Conservation (phyloP, 2,797 vertebrate species). For the Sebastes diaconus region DNA sequence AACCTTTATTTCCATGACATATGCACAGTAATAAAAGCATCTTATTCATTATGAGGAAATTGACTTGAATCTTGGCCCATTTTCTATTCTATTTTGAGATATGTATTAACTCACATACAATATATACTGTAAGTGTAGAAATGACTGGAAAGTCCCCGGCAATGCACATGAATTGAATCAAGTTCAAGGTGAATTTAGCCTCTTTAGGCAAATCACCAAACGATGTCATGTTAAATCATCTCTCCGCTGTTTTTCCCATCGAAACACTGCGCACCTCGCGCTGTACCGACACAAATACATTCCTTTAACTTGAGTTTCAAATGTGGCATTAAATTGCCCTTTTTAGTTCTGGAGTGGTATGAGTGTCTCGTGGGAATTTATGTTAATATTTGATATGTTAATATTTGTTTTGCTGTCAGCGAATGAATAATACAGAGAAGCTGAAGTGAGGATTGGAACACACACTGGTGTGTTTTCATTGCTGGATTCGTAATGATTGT, state of each 20-base stretch:
- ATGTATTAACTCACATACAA: not conserved
- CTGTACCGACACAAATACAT: constrained; percentile 11
- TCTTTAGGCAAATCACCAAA: not conserved
- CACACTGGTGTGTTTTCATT: constrained; percentile 35
- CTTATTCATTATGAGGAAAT: not conserved
- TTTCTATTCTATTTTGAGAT: not conserved
- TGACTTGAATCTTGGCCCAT: not conserved
- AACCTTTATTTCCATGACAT: not conserved
- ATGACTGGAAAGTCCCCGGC: not conserved
- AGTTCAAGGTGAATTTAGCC: not conserved
- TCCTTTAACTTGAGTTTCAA: constrained; percentile 50
- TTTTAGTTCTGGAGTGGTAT: constrained; percentile 61
- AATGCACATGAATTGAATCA: not conserved
- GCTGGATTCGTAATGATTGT: constrained; percentile 57
- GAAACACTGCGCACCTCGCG: not conserved
- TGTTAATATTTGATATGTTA: constrained; percentile 78
- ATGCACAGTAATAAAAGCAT: not conserved
- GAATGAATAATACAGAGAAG: constrained; percentile 73
- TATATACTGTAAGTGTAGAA: not conserved
- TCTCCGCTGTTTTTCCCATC: not conserved
- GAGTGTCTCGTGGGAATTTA: constrained; percentile 61
- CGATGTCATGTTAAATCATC: not conserved
- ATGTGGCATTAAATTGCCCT: constrained; percentile 65
- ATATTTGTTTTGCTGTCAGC: constrained; percentile 76
- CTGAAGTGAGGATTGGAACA: constrained; percentile 51